phyloP scores from a whole-genome alignment of 2,797 vertebrate species.

The Ispidina lecontei region DNA sequence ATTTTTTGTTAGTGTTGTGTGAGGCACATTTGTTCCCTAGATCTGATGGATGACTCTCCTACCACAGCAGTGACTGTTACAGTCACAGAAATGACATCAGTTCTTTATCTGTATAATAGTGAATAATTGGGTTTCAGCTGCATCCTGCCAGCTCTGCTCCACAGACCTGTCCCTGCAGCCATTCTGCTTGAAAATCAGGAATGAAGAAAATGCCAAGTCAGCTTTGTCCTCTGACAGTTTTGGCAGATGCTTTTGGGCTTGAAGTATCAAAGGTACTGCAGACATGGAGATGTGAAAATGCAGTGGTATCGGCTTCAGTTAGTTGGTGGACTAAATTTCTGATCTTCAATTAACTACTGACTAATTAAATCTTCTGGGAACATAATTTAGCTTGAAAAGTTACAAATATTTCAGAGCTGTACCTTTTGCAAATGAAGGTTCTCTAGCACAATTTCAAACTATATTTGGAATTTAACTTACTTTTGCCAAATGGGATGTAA shows the following conservation, averaged over 20 bases:
- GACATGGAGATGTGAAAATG: background rate
- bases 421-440: background rate
- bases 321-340: background rate
- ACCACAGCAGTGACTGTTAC: background rate
- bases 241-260: background rate
- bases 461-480: background rate
- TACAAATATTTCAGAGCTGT: background rate
- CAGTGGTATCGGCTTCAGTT: background rate
- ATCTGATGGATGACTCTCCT: background rate
- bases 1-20: background rate
- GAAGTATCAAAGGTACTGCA: background rate
- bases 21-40: background rate
- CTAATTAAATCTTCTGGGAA: background rate
- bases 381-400: background rate
- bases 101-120: background rate
- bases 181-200: background rate
- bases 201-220: background rate
- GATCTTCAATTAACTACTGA: background rate
- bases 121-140: background rate
- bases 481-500: constrained; percentile 1
- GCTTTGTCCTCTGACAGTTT: background rate
- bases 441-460: background rate
- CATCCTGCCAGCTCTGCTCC: background rate
- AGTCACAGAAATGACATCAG: background rate
- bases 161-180: background rate